A percentile compares a stretch with the other conserved stretches of the same genome.
Conservation (phyloP, 2,888 invertebrate species). For the Hemithea aestivaria region DNA sequence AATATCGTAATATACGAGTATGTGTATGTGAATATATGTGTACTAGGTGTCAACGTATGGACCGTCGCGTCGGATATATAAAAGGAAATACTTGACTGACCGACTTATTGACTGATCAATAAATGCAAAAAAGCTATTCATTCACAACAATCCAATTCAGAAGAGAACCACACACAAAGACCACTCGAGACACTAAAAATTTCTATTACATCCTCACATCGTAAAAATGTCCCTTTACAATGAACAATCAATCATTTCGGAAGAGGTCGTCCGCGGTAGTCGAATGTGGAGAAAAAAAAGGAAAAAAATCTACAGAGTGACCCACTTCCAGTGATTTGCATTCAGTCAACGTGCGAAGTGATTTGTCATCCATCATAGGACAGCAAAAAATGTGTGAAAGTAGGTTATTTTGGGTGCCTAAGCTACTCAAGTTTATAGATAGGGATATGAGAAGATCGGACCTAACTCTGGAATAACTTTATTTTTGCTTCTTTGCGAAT, state of each 20-base stretch:
- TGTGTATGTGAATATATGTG: too few relatives aligned
- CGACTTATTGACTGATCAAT: too few relatives aligned
- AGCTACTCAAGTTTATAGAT: too few relatives aligned
- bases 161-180: conserved; percentile 48
- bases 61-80: too few relatives aligned
- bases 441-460: too few relatives aligned
- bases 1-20: too few relatives aligned
- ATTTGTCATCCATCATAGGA: conserved; percentile 70
- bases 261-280: conserved; percentile 51
- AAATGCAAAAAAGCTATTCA: conserved; percentile 58
- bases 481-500: too few relatives aligned
- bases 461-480: too few relatives aligned
- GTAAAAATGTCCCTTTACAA: conserved; percentile 66
- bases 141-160: conserved; percentile 45
- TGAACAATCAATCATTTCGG: conserved; percentile 71
- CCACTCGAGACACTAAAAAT: conserved; percentile 53
- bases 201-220: conserved; percentile 60
- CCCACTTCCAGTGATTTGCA: conserved; percentile 74
- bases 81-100: too few relatives aligned
- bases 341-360: conserved; percentile 55
- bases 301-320: conserved; percentile 65
- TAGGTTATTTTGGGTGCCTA: conserved; percentile 31
- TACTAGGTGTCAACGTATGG: too few relatives aligned
- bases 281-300: too few relatives aligned
- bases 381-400: conserved; percentile 54